These are phyloP conservation scores for Pseudomyrmex pallidus DNA, from an alignment of 1,140 invertebrate species.

Conservation along the genomic window DNA sequence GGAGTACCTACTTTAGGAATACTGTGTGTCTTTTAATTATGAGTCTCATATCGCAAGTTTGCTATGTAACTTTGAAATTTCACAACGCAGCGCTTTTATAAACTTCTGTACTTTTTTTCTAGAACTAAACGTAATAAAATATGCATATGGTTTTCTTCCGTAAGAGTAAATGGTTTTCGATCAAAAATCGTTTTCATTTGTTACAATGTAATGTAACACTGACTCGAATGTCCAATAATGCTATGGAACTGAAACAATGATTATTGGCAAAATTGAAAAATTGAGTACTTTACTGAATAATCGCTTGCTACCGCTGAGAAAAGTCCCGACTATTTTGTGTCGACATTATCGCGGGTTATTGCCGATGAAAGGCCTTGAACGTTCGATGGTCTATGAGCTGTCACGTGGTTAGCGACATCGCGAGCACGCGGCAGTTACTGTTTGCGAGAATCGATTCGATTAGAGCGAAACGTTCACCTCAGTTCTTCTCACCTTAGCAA, in stretches of 20 bases:
- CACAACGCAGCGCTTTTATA: not conserved
- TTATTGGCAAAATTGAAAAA: conserved; percentile 37
- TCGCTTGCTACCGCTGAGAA: not conserved
- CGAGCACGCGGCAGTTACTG: conserved; percentile 63
- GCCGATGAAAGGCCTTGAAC: conserved; percentile 63
- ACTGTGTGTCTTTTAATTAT: not conserved
- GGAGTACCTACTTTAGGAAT: not conserved
- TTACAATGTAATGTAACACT: not conserved
- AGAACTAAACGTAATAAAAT: not conserved
- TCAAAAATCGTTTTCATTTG: not conserved
- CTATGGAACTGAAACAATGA: not conserved
- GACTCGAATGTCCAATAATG: not conserved
- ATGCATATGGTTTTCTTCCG: no score
- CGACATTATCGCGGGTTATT: conserved; percentile 51
- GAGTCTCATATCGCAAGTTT: conserved; percentile 12
- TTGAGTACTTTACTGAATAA: not conserved
- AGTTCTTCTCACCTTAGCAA: conserved; percentile 37
- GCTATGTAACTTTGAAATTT: conserved; percentile 9
- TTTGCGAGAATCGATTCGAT: conserved; percentile 68
- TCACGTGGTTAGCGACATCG: conserved; percentile 68
- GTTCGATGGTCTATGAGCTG: conserved; percentile 31
- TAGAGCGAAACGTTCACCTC: conserved; percentile 39
- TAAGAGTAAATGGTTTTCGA: no score
- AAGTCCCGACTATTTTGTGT: conserved; percentile 52
- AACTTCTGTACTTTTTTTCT: conserved; percentile 1